Conservation (phyloP, 2,113 vertebrate species). For the Campylomormyrus numenius region DNA sequence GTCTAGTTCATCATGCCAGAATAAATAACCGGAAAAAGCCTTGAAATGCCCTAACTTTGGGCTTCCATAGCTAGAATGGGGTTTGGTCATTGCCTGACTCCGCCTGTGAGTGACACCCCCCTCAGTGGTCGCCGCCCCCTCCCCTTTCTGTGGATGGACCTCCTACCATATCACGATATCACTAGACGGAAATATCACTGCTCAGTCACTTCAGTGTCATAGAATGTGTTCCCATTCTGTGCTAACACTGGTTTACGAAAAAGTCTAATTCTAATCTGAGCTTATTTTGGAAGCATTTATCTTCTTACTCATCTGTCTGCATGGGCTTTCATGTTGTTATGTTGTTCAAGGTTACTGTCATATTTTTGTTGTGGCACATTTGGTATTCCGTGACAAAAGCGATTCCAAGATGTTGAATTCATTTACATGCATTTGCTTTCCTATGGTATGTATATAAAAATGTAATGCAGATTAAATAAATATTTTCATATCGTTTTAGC, state of each 20-base stretch:
- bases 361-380: background rate
- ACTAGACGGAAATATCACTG: background rate
- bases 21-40: background rate
- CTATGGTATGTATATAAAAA: background rate
- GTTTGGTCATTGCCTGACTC: background rate
- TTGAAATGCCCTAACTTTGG: background rate
- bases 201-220: background rate
- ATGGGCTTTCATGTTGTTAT: background rate
- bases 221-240: background rate
- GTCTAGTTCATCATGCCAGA: background rate
- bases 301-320: background rate
- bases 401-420: background rate
- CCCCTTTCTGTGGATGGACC: background rate
- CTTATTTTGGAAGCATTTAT: background rate
- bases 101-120: background rate
- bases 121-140: background rate
- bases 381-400: background rate
- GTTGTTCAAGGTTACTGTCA: background rate
- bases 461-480: background rate
- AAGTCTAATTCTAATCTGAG: background rate
- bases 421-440: background rate
- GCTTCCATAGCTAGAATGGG: background rate
- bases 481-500: background rate
- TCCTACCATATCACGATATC: background rate
- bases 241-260: background rate